Evolutionary conservation across 2,888 invertebrate species (phyloP), one percentile per base, ranked within the genome.

Genomic region (Minunthozetes semirufus): DNA sequence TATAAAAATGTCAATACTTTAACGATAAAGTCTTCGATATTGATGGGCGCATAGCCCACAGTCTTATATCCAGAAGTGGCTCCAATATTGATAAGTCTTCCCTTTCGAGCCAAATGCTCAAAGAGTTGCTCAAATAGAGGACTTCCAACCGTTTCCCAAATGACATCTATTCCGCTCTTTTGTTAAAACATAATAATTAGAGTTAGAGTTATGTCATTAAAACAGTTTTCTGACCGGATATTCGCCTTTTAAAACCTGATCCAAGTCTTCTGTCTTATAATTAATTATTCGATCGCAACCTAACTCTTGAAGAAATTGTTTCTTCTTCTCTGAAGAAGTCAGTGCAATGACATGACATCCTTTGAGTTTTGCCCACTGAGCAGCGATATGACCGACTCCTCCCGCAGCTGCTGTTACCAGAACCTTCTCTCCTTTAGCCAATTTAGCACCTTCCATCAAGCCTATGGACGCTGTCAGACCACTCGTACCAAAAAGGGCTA

Each of bases 261-360:
- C 78, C 46, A 83, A 73, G 50, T 79, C 79, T 78, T 83, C 82
- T 71, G 78, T 80, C 17, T 79, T 81, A 79, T 82, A 82, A 76
- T 82, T 82, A n/a, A 83, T 79, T 4, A 82, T 80, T 38, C 82
- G 76, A 73, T 82, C 81, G 80, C 82, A 82, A 17, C 82, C 82
- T 29, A 82, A 77, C 25, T 78, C 81, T 80, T 81, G 81, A 8
- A 82, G 78, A 76, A 81, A 81, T 63, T 80, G 76, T 19, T 80
- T 81, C 79, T 82, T 82, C 9, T 81, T 80, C 50, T 80, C 80
- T 33, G 77, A 29, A 22, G 77, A 77, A 46, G 76, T 76, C 5
- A 75, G 75, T 15, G 74, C 78, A 33, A 78, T 77, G 0, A 78
- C 77, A 25, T 76, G 76, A 72, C 77, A 77, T 2, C 74, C 76